Percentiles rank a stretch among this genome's conserved stretches.
Evolutionary conservation across 2,113 vertebrate genomes (phyloP).

Genomic region (Pseudorectes ferrugineus): DNA sequence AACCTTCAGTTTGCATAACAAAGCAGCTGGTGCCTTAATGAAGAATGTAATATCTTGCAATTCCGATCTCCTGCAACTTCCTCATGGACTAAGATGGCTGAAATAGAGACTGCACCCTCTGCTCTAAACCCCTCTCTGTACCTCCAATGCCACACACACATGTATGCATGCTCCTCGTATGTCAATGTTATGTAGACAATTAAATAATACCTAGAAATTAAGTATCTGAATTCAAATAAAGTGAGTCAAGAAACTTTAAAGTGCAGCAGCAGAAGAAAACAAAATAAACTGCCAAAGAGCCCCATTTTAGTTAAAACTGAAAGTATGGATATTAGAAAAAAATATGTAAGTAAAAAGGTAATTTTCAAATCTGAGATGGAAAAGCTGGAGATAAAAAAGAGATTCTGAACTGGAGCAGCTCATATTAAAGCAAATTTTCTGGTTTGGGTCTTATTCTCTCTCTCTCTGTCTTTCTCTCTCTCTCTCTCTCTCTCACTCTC

Average conservation of each 20-base stretch:
- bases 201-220: not conserved
- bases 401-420: not conserved
- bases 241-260: not conserved
- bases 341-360: rapidly evolving
- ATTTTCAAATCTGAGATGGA: not conserved
- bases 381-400: not conserved
- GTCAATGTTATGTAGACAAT: not conserved
- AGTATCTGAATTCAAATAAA: not conserved
- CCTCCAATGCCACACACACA: not conserved
- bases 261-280: not conserved
- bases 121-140: not conserved
- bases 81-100: not conserved
- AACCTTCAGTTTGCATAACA: constrained; percentile 53
- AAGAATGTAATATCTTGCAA: not conserved
- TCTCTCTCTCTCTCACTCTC: not conserved
- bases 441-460: not conserved
- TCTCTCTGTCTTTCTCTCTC: not conserved
- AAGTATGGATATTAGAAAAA: not conserved
- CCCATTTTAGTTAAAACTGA: not conserved
- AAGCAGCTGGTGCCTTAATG: not conserved
- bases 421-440: not conserved
- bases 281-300: not conserved
- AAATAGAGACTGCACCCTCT: not conserved
- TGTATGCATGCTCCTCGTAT: not conserved
- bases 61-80: not conserved